A percentile compares a stretch with the other conserved stretches of the same genome.
Evolutionary conservation across 1,140 invertebrate genomes (phyloP).

Genomic region (Neodiprion fabricii): DNA sequence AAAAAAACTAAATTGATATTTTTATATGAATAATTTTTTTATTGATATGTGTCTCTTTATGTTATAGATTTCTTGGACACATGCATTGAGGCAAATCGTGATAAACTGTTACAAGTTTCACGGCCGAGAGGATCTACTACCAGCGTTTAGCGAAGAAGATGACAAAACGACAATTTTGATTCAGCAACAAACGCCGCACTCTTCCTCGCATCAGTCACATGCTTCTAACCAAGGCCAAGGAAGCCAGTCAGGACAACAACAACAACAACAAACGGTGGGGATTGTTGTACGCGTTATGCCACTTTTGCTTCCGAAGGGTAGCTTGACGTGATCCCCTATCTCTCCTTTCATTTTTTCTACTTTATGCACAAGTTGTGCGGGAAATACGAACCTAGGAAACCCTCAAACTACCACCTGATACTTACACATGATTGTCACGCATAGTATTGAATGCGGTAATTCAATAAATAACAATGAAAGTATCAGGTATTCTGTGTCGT

Average conservation of each 20-base stretch:
- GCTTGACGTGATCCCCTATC: constrained; percentile 64
- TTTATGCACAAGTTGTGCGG: neutral
- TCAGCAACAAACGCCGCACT: constrained; percentile 54
- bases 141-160: constrained; percentile 92
- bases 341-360: constrained; percentile 41
- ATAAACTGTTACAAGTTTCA: constrained; percentile 99
- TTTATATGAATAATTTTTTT: too few relatives aligned
- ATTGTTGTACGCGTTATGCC: constrained; percentile 70
- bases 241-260: constrained; percentile 41
- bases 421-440: too few relatives aligned
- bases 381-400: too few relatives aligned
- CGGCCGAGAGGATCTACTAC: constrained; percentile 92
- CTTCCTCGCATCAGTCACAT: constrained; percentile 46
- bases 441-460: neutral
- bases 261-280: constrained; percentile 66
- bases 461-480: neutral
- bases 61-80: constrained; percentile 95
- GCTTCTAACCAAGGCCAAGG: constrained; percentile 47
- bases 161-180: constrained; percentile 69
- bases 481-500: constrained; percentile 1
- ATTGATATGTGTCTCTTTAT: neutral
- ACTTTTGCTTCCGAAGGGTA: constrained; percentile 63
- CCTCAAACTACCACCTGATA: too few relatives aligned
- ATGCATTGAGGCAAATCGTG: constrained; percentile 95
- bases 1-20: too few relatives aligned